Conservation (phyloP, 2,797 vertebrate genomes). For the Acrocephalus scirpaceus region DNA sequence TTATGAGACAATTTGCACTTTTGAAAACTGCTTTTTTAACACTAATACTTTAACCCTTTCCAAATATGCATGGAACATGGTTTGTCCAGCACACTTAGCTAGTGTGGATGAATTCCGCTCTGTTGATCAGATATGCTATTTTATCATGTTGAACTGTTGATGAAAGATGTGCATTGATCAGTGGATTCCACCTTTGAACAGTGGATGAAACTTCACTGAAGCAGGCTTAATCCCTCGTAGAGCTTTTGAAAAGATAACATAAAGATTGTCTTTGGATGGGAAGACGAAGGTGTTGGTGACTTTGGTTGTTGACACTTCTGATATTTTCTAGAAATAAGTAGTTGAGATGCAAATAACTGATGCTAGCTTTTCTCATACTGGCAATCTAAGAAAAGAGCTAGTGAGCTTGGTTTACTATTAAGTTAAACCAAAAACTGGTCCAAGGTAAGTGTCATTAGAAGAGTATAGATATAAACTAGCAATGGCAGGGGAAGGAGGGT, state of each 20-base stretch:
- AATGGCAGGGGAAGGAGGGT: slow-evolving; percentile 47
- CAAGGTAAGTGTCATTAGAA: slow-evolving; percentile 61
- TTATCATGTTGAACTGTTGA: slow-evolving; percentile 41
- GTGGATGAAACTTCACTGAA: slow-evolving; percentile 29
- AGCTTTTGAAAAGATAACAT: slow-evolving; percentile 13
- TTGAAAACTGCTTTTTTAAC: slow-evolving; percentile 79
- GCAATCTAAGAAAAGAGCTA: slow-evolving; percentile 48
- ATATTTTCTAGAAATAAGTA: slow-evolving; percentile 58
- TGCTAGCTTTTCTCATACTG: slow-evolving; percentile 52
- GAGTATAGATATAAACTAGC: slow-evolving; percentile 54
- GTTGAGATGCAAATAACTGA: slow-evolving; percentile 62
- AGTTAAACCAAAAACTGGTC: slow-evolving; percentile 55
- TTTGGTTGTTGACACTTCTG: slow-evolving; percentile 51
- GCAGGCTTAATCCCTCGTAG: slow-evolving; percentile 35
- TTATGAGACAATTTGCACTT: slow-evolving; percentile 79
- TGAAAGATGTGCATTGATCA: slow-evolving; percentile 35
- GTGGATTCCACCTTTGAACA: slow-evolving; percentile 36
- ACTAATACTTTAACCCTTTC: slow-evolving; percentile 77
- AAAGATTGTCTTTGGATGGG: slow-evolving; percentile 34
- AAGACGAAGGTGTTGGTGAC: slow-evolving; percentile 27
- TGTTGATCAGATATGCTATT: slow-evolving; percentile 33
- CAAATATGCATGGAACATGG: slow-evolving; percentile 54
- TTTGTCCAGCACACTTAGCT: slow-evolving; percentile 52
- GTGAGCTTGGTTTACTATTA: slow-evolving; percentile 45
- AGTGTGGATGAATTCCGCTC: slow-evolving; percentile 48